These are phyloP conservation scores for Sander lucioperca DNA, from an alignment of 2,113 vertebrate genomes.

Conservation along the genomic window DNA sequence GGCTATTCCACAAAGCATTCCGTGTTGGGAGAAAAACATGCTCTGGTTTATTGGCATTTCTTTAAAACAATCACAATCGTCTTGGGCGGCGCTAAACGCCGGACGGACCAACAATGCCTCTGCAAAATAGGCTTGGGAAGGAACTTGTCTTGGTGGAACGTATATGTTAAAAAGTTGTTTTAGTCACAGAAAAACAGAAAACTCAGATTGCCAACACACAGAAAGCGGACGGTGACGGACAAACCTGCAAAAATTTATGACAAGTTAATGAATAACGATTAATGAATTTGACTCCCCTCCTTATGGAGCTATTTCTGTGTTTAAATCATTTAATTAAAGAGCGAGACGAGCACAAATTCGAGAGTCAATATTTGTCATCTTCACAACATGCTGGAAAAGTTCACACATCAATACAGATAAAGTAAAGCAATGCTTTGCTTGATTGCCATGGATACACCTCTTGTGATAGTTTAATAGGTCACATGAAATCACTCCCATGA, in stretches of 20 bases:
- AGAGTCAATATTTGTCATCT: constrained; percentile 37
- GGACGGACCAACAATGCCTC: too few species aligned
- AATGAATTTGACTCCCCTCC: background rate
- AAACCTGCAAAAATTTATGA: constrained; percentile 13
- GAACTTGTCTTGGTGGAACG: too few species aligned
- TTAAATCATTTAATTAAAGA: constrained; percentile 17
- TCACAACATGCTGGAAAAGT: constrained; percentile 20
- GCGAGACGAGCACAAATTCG: background rate
- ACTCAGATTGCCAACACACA: too few species aligned
- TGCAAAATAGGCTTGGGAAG: too few species aligned
- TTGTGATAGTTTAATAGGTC: constrained; percentile 11
- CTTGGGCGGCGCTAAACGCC: too few species aligned
- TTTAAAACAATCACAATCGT: too few species aligned
- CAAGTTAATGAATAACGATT: constrained; percentile 1
- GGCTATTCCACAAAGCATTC: too few species aligned
- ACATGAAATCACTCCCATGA: background rate
- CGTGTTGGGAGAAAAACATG: too few species aligned
- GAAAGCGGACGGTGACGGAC: too few species aligned
- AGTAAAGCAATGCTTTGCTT: constrained; percentile 15
- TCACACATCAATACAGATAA: constrained; percentile 30
- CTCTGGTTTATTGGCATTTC: too few species aligned
- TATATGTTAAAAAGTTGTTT: too few species aligned
- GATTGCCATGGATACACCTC: constrained; percentile 20
- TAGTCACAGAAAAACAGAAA: too few species aligned
- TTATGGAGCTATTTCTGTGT: constrained; percentile 16